These are phyloP conservation scores for Cydia fagiglandana DNA, from an alignment of 1,140 invertebrate genomes.

Conservation along the genomic window DNA sequence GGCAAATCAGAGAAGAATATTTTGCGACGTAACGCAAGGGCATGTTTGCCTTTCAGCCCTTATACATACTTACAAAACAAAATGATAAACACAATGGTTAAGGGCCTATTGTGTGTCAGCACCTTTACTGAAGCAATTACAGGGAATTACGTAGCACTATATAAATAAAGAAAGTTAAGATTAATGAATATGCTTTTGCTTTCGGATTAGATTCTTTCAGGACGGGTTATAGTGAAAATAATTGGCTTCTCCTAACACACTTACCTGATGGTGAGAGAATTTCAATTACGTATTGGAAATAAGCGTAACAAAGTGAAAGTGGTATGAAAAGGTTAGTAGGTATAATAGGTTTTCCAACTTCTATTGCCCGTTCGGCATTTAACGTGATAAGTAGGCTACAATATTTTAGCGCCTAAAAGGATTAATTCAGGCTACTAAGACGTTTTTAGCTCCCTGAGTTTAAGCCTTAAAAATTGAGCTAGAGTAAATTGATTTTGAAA, in stretches of 20 bases:
- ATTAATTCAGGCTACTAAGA: no score
- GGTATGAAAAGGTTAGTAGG: not conserved
- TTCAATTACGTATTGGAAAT: not conserved
- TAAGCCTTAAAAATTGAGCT: no score
- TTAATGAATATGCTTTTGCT: conserved; percentile 20
- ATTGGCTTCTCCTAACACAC: not conserved
- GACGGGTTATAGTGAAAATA: conserved; percentile 1
- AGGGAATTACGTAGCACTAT: conserved; percentile 1
- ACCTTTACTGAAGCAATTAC: conserved; percentile 6
- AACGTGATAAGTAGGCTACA: no score
- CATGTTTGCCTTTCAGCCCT: no score
- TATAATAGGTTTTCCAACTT: no score
- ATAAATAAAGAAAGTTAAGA: conserved; percentile 29
- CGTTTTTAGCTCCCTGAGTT: no score
- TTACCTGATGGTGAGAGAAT: not conserved
- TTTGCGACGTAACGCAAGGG: no score
- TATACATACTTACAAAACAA: not conserved
- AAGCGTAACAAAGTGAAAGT: not conserved
- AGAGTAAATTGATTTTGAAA: no score
- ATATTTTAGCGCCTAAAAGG: no score
- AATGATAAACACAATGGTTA: not conserved
- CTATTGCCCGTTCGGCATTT: no score
- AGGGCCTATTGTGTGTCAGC: not conserved
- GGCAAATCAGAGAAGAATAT: no score
- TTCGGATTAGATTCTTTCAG: conserved; percentile 9